A percentile compares a stretch with the other conserved stretches of the same genome.
phyloP scores from a whole-genome alignment of 2,888 invertebrate genomes.

The Calephelis perditalis region DNA sequence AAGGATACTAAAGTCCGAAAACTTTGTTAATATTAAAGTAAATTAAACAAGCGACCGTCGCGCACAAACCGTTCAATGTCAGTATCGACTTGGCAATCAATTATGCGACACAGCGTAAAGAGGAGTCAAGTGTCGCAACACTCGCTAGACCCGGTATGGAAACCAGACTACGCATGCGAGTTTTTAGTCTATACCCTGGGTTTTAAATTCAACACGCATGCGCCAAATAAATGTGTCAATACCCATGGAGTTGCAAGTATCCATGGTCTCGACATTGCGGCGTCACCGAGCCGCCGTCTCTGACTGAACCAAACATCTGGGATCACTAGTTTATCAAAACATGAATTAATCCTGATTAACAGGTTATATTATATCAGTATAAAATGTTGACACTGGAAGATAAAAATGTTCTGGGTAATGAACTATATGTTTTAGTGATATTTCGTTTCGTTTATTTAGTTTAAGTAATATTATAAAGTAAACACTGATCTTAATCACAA shows the following conservation, averaged over 20 bases:
- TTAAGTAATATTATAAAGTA: not conserved
- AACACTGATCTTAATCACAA: not conserved
- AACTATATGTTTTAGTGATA: not conserved
- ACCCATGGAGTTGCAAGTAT: conserved; percentile 31
- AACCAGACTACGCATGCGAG: conserved; percentile 54
- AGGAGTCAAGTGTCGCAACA: conserved; percentile 61
- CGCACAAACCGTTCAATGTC: conserved; percentile 63
- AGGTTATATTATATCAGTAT: not conserved
- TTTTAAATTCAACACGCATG: conserved; percentile 46
- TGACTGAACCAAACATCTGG: conserved; percentile 36
- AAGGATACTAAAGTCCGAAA: conserved; percentile 33
- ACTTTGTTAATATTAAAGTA: conserved; percentile 45
- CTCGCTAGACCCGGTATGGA: conserved; percentile 40
- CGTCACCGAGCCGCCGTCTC: conserved; percentile 53
- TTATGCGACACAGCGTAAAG: conserved; percentile 67
- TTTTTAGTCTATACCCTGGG: conserved; percentile 24
- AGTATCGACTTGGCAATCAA: conserved; percentile 72
- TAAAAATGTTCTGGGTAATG: not conserved
- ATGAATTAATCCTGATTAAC: conserved; percentile 9
- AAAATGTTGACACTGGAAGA: conserved; percentile 1
- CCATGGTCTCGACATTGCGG: conserved; percentile 46
- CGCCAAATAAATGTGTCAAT: conserved; percentile 34
- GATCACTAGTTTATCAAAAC: conserved; percentile 24
- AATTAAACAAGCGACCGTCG: conserved; percentile 56
- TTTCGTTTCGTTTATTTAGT: too few species aligned